phyloP scores from a whole-genome alignment of 2,888 invertebrate genomes.

The Erannis defoliaria region DNA sequence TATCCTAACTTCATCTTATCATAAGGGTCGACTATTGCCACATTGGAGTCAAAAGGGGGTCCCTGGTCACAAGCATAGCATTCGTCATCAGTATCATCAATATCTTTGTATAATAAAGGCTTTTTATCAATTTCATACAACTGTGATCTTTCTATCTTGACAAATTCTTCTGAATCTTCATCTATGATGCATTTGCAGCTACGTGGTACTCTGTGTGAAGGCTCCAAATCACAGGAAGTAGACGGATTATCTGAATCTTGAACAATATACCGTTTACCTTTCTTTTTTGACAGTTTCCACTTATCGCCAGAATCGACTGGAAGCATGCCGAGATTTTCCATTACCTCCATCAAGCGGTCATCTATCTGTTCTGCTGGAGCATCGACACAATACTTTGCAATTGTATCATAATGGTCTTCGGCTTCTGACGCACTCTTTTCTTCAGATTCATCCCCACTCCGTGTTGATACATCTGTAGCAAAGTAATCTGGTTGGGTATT shows the following conservation, averaged over 20 bases:
- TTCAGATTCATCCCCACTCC: not conserved
- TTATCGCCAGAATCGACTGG: not conserved
- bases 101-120: not conserved
- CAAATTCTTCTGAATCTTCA: not conserved
- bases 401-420: constrained; percentile 10
- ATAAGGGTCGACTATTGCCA: not conserved
- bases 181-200: not conserved
- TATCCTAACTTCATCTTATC: not conserved
- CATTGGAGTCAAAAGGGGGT: constrained; percentile 5
- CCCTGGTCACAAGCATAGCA: not conserved
- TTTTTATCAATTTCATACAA: constrained; percentile 14
- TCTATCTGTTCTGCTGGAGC: constrained; percentile 13
- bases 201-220: constrained; percentile 1
- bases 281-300: not conserved
- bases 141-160: not conserved
- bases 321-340: constrained; percentile 14
- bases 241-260: not conserved
- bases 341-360: constrained; percentile 16
- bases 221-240: not conserved
- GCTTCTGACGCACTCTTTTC: not conserved
- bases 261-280: not conserved
- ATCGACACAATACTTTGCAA: constrained; percentile 20
- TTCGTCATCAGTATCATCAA: not conserved
- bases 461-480: constrained; percentile 27
- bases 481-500: constrained; percentile 31